Base-by-base conservation (phyloP, 2,797 vertebrate species). In the Choloepus didactylus region DNA sequence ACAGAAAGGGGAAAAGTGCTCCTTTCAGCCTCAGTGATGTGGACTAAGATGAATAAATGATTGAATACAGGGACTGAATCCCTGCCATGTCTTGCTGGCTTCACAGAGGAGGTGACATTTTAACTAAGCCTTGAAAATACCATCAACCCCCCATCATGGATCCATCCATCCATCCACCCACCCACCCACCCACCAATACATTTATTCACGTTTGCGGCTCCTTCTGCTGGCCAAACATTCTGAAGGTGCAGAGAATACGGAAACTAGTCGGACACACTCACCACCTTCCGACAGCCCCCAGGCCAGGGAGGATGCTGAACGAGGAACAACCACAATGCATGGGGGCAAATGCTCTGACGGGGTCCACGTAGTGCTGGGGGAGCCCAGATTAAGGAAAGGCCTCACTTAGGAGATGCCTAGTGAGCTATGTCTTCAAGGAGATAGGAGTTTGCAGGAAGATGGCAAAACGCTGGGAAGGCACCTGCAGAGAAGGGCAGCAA, bases 41-140 rank as follows among this genome's bases (percentile, higher is more conserved):
- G 54, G 23, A 64, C 15, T 23, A 4, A 2, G n/a, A 66, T 1
- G 19, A 73, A n/a, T 6, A 16, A 25, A 29, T 4, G 56, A 46
- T 1, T 46, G 83, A 59, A 60, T 1, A 60, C 12, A 59, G 46
- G 41, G 14, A 56, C 49, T 1, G 23, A 66, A 44, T n/a, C 44
- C 25, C 9, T 64, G 11, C 31, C 44, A 19, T 59, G 73, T 41
- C 41, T 27, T 80, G 14, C 38, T 67, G 62, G 8, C n/a, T 31
- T 79, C 73, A 86, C 21, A 54, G 64, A 38, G 29, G 23, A 67
- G 35, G 51, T 25, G 12, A 51, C 6, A 49, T 8, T 56, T 87
- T 64, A 76, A 70, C 46, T 27, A 29, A 86, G 41, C 16, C 59
- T 88, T 69, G 62, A 85, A 82, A 93, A 91, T 56, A 44, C 73